Evolutionary conservation across 2,797 vertebrate species (phyloP).

Genomic region (Macropus fuliginosus): DNA sequence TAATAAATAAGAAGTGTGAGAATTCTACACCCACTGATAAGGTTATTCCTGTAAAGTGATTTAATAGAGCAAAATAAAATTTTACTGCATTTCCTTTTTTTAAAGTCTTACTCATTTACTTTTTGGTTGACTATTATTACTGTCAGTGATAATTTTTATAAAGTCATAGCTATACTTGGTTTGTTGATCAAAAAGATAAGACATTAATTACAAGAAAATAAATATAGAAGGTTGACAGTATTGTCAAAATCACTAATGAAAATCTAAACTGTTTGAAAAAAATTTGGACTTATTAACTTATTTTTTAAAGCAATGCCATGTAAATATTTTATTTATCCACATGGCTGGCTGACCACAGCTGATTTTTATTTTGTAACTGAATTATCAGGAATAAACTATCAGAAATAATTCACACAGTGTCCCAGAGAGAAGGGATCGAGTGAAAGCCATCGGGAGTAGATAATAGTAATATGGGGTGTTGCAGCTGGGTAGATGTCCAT

Average conservation of each 20-base stretch:
- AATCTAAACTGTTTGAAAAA: not conserved
- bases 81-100: not conserved
- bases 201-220: conserved; percentile 10
- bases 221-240: not conserved
- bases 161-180: not conserved
- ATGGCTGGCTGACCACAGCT: not conserved
- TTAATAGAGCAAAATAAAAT: conserved; percentile 40
- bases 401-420: not conserved
- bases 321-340: not conserved
- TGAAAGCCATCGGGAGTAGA: not conserved
- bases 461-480: not conserved
- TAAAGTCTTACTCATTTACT: not conserved
- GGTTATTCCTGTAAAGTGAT: conserved; percentile 18
- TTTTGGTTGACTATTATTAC: conserved; percentile 13
- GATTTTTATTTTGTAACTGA: not conserved
- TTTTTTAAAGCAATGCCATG: not conserved
- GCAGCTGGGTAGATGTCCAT: not conserved
- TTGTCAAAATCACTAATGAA: not conserved
- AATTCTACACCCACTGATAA: not conserved
- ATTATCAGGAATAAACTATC: not conserved
- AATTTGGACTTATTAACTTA: not conserved
- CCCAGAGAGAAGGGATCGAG: not conserved
- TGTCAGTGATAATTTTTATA: not conserved
- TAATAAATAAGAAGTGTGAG: conserved; percentile 6
- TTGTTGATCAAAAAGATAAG: not conserved